A percentile compares a stretch with the other conserved stretches of the same genome.
phyloP scores from a whole-genome alignment of 2,113 vertebrate genomes.

The Campylomormyrus numenius region DNA sequence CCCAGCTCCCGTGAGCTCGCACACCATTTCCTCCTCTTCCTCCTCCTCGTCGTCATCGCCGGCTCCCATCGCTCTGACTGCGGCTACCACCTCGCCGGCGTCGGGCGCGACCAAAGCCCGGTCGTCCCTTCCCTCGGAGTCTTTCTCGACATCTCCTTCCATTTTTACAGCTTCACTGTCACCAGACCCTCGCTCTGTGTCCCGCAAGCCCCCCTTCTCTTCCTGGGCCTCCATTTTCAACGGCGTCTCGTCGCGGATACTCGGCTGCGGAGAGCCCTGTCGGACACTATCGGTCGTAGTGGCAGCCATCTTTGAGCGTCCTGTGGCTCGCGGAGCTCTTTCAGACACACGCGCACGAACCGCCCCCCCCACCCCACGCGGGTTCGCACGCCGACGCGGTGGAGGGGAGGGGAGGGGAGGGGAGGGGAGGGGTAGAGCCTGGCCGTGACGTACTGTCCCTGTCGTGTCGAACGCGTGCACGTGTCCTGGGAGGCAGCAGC shows the following conservation, averaged over 20 bases:
- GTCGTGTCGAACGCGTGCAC: neutral
- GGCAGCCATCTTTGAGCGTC: constrained; percentile 44
- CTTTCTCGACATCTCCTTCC: constrained; percentile 36
- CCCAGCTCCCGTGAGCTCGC: constrained; percentile 9
- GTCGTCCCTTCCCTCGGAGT: constrained; percentile 29
- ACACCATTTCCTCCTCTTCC: constrained; percentile 24
- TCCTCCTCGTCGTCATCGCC: constrained; percentile 17
- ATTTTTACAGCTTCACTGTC: constrained; percentile 38
- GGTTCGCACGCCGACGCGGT: neutral
- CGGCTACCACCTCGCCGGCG: constrained; percentile 14
- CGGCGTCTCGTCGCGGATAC: constrained; percentile 1
- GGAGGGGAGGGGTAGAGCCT: neutral
- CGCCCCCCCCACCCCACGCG: neutral
- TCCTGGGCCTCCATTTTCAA: constrained; percentile 46
- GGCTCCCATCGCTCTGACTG: constrained; percentile 39
- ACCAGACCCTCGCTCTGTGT: constrained; percentile 28
- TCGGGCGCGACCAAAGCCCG: constrained; percentile 24
- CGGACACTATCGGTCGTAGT: constrained; percentile 24
- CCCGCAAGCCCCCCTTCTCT: constrained; percentile 28
- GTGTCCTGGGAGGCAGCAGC: neutral
- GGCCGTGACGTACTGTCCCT: neutral
- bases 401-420: too few relatives aligned
- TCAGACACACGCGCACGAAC: neutral
- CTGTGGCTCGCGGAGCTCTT: neutral
- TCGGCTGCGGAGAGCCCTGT: constrained; percentile 14